phyloP scores from a whole-genome alignment of 2,888 invertebrate genomes.

The Ptilodon capucinus region DNA sequence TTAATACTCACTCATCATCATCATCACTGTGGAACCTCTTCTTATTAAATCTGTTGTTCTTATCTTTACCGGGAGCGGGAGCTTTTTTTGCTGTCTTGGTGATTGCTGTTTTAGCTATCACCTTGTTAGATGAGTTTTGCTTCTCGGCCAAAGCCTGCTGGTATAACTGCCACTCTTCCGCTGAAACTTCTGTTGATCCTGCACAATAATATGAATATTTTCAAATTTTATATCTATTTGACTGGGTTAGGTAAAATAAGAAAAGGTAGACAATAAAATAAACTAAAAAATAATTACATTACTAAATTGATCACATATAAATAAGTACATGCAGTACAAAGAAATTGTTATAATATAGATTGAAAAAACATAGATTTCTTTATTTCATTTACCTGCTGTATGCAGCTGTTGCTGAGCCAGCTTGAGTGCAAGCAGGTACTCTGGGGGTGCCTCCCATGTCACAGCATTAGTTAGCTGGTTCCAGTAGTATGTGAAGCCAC shows the following conservation, averaged over 20 bases:
- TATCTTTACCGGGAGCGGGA: conserved; percentile 20
- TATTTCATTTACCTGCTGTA: conserved; percentile 47
- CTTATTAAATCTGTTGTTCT: conserved; percentile 26
- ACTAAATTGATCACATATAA: too few relatives aligned
- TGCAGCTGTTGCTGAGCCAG: conserved; percentile 69
- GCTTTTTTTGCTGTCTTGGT: conserved; percentile 31
- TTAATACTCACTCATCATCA: conserved; percentile 68
- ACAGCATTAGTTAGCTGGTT: conserved; percentile 83
- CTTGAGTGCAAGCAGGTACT: conserved; percentile 69
- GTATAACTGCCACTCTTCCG: conserved; percentile 75
- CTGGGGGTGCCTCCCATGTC: conserved; percentile 84
- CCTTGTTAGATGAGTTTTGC: conserved; percentile 50
- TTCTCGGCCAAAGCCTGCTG: conserved; percentile 72
- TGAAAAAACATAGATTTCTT: too few relatives aligned
- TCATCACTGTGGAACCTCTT: conserved; percentile 59
- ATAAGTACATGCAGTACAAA: too few relatives aligned
- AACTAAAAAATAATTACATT: too few relatives aligned
- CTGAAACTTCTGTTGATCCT: conserved; percentile 72
- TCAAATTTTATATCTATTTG: too few relatives aligned
- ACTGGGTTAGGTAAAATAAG: too few relatives aligned
- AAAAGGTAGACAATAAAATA: too few relatives aligned
- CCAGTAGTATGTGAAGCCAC: conserved; percentile 85
- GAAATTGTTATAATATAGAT: too few relatives aligned
- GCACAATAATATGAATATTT: conserved; percentile 1
- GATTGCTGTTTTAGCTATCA: conserved; percentile 33